Base-by-base conservation (phyloP, 1,140 invertebrate species). In the Limonius californicus region DNA sequence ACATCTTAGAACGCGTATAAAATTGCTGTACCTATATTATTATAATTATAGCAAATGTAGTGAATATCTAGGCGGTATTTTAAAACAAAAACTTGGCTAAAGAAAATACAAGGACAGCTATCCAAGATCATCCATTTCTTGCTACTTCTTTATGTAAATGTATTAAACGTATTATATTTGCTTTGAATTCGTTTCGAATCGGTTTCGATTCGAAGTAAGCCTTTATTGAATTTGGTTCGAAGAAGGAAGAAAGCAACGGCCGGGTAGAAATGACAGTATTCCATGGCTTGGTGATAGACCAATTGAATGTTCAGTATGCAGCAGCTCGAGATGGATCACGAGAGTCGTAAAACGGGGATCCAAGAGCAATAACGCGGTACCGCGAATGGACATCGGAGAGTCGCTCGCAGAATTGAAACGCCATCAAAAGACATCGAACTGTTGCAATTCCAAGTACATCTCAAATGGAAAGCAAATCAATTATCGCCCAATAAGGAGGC, bases 401-500 rank as follows among this genome's bases (percentile, higher is more conserved):
- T 39, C 35, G 16, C 3, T 21, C 4, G 14, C 15, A 18, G 45
- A 50, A 50, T 18, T 50, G 45, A 50, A 50, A 50, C 45, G 45
- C 35, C n/a, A 39, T 39, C 35, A 39, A 39, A 27, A 39, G 54
- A 55, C 18, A 55, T 55, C 54, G 21, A 32, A 32, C 54, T 27
- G 54, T 55, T 32, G 54, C 54, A 32, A 16, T 55, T 55, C 54
- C 54, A 14, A 55, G 54, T 55, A 55, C 3, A 32, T 23, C 54
- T 6, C 54, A 55, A 55, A 55, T 55, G 55, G 35, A 57, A 19
- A 27, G 47, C 14, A 20, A 61, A 61, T 61, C 59, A 61, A 61
- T 61, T 61, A 61, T 61, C 59, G 18, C 59, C 59, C 50, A 61
- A 61, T 61, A 61, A 61, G 59, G 59, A 19, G 15, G 54, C 47